Percentiles rank a stretch among this genome's conserved stretches.
Evolutionary conservation across 2,888 invertebrate species (phyloP).

Genomic region (Cheiracanthium punctorium): DNA sequence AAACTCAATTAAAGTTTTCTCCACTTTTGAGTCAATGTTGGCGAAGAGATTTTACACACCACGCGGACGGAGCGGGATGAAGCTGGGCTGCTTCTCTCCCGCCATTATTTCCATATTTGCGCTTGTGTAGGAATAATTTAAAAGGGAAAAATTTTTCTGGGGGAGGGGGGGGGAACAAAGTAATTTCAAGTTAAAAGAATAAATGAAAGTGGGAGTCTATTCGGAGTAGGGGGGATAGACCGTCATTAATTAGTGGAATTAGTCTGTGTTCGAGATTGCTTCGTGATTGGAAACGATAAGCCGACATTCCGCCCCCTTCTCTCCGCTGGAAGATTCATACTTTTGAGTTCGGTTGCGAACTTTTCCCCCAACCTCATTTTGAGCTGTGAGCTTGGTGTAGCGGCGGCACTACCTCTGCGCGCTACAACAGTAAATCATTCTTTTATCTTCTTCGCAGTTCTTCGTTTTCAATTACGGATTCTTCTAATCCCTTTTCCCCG

Average conservation of each 20-base stretch:
- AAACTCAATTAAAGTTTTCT: not conserved
- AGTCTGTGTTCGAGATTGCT: slow-evolving; percentile 54
- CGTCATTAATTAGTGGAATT: slow-evolving; percentile 62
- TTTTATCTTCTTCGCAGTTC: slow-evolving; percentile 66
- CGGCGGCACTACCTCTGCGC: not conserved
- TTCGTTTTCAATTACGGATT: slow-evolving; percentile 66
- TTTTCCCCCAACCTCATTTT: slow-evolving; percentile 19
- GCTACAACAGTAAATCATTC: slow-evolving; percentile 56
- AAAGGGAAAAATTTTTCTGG: not conserved
- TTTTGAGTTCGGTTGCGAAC: slow-evolving; percentile 13
- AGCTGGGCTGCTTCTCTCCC: no score
- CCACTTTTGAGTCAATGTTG: not conserved
- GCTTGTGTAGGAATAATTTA: not conserved
- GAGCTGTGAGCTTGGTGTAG: slow-evolving; percentile 9
- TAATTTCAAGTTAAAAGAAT: not conserved
- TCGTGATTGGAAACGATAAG: slow-evolving; percentile 66
- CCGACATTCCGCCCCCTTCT: slow-evolving; percentile 30
- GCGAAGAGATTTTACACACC: not conserved
- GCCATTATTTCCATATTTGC: slow-evolving; percentile 1
- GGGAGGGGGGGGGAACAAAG: not conserved
- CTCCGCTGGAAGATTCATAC: slow-evolving; percentile 10
- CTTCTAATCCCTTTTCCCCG: slow-evolving; percentile 44
- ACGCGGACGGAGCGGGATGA: not conserved
- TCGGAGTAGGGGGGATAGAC: not conserved
- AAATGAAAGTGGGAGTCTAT: not conserved